phyloP scores from a whole-genome alignment of 2,113 vertebrate species.

The Pycnonotus jocosus region DNA sequence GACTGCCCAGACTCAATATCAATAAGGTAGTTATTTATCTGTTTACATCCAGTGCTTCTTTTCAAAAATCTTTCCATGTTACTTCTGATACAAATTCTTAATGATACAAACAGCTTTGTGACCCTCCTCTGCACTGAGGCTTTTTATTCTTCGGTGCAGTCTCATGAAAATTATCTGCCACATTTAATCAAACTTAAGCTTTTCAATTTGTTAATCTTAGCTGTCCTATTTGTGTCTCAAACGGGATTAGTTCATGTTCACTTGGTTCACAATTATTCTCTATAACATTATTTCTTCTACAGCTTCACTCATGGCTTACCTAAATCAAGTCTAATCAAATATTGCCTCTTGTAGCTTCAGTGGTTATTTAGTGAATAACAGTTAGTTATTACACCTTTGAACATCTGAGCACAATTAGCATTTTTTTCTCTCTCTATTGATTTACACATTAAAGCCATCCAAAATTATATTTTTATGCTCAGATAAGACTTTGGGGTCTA shows the following conservation, averaged over 20 bases:
- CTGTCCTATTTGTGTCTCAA: not conserved
- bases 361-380: not conserved
- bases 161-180: not conserved
- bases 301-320: not conserved
- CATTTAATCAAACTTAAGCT: not conserved
- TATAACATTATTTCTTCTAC: not conserved
- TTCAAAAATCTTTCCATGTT: not conserved
- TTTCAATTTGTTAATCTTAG: not conserved
- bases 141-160: not conserved
- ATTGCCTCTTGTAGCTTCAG: not conserved
- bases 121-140: not conserved
- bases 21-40: not conserved
- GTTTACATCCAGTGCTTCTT: not conserved
- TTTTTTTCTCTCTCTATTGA: not conserved
- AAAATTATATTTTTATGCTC: not conserved
- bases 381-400: not conserved
- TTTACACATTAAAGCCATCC: not conserved
- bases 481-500: not conserved
- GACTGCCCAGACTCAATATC: not conserved
- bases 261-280: not conserved
- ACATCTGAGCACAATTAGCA: not conserved
- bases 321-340: conserved; percentile 1
- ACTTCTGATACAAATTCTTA: not conserved
- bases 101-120: not conserved
- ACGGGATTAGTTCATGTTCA: not conserved